A percentile compares a stretch with the other conserved stretches of the same genome.
Conservation (phyloP, 2,888 invertebrate species). For the Coleophora deauratella region DNA sequence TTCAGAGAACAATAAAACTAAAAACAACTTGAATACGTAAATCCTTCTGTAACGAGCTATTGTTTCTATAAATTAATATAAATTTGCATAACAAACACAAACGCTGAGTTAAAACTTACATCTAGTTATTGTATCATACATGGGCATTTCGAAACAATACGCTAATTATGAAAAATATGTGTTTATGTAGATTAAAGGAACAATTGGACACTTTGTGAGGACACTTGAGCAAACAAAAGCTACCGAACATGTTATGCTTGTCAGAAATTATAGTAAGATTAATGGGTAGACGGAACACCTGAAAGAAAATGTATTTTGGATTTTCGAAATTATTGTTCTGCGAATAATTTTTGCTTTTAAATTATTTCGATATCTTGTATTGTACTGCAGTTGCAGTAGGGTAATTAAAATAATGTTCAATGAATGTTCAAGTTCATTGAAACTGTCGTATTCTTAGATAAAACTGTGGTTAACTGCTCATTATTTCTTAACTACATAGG, state of each 20-base stretch:
- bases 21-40: constrained; percentile 35
- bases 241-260: constrained; percentile 17
- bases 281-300: neutral
- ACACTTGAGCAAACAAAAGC: constrained; percentile 26
- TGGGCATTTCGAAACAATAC: constrained; percentile 35
- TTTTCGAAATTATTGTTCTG: neutral
- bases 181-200: neutral
- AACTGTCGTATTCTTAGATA: too few species aligned
- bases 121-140: constrained; percentile 21
- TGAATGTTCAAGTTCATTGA: too few species aligned
- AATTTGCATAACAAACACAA: constrained; percentile 37
- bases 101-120: constrained; percentile 24
- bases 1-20: constrained; percentile 23
- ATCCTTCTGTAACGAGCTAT: constrained; percentile 26
- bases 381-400: too few species aligned
- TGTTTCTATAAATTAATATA: constrained; percentile 15
- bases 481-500: too few species aligned
- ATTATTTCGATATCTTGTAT: too few species aligned
- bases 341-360: too few species aligned
- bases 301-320: neutral
- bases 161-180: constrained; percentile 38
- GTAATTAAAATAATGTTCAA: too few species aligned
- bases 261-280: constrained; percentile 14
- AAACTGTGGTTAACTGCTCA: too few species aligned
- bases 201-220: neutral